phyloP scores from a whole-genome alignment of 2,113 vertebrate genomes.

The Caranx melampygus region DNA sequence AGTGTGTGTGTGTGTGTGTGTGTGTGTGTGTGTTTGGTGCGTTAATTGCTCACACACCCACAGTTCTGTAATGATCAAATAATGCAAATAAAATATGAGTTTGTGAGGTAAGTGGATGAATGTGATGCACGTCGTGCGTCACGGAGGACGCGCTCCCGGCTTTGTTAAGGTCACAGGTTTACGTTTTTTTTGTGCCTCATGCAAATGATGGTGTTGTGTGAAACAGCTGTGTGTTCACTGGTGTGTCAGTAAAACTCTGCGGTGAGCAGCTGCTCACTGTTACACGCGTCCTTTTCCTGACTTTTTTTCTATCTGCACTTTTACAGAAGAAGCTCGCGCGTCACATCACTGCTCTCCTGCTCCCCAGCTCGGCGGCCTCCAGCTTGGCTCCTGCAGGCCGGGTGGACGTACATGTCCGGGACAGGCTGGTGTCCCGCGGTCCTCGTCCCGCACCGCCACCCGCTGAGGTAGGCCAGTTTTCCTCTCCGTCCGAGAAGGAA shows the following conservation, averaged over 20 bases:
- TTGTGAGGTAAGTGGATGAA: not conserved
- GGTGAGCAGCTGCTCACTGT: no score
- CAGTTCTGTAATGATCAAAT: rapidly evolving
- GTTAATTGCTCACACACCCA: not conserved
- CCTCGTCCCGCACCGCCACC: slow-evolving; percentile 84
- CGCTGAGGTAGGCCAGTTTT: slow-evolving; percentile 89
- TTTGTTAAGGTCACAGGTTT: not conserved
- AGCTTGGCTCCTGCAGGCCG: slow-evolving; percentile 84
- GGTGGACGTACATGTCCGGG: slow-evolving; percentile 88
- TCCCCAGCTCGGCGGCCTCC: slow-evolving; percentile 80
- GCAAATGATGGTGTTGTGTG: slow-evolving; percentile 11
- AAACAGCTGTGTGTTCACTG: not conserved
- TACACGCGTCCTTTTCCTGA: slow-evolving; percentile 17
- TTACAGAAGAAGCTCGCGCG: not conserved
- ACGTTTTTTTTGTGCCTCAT: not conserved
- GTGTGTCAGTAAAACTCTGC: no score
- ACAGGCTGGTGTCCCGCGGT: slow-evolving; percentile 85
- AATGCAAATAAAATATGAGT: not conserved
- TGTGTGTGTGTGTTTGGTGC: no score
- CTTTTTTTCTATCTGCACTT: slow-evolving; percentile 26
- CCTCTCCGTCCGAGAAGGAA: slow-evolving; percentile 87
- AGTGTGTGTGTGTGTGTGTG: no score
- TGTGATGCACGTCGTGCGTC: not conserved
- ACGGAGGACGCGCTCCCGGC: not conserved
- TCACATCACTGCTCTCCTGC: slow-evolving; percentile 88